phyloP scores from a whole-genome alignment of 1,140 invertebrate species.

The Drosophila miranda region DNA sequence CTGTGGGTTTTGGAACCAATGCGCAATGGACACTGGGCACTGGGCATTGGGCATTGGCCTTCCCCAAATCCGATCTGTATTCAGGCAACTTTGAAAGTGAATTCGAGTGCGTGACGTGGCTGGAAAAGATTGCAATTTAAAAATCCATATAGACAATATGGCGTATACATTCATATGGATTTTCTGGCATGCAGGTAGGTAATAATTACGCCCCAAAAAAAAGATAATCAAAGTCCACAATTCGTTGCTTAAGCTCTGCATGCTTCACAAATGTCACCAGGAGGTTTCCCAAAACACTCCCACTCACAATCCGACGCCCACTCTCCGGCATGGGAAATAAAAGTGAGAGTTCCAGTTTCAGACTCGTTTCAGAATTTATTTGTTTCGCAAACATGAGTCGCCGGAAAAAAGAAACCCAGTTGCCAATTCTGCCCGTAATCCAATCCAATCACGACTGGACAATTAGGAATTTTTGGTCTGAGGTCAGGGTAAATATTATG shows the following conservation, averaged over 20 bases:
- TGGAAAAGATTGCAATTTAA: slow-evolving; percentile 35
- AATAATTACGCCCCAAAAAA: slow-evolving; percentile 56
- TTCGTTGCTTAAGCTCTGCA: slow-evolving; percentile 63
- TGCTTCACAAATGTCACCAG: slow-evolving; percentile 27
- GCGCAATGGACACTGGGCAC: background rate
- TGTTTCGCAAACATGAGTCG: slow-evolving; percentile 52
- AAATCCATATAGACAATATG: slow-evolving; percentile 44
- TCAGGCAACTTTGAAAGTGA: slow-evolving; percentile 1
- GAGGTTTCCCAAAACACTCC: background rate
- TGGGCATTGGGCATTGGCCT: background rate
- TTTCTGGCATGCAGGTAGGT: slow-evolving; percentile 63
- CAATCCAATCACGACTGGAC: slow-evolving; percentile 10
- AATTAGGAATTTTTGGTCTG: slow-evolving; percentile 4
- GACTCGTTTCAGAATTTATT: slow-evolving; percentile 49
- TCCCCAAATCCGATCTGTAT: background rate
- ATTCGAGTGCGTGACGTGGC: slow-evolving; percentile 30
- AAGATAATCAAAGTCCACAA: slow-evolving; percentile 69
- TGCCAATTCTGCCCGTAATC: background rate
- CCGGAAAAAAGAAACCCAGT: background rate
- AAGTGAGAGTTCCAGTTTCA: slow-evolving; percentile 58
- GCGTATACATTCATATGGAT: slow-evolving; percentile 47
- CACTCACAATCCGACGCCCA: background rate
- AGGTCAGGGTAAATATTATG: too few relatives aligned
- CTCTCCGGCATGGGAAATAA: slow-evolving; percentile 36
- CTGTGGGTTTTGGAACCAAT: background rate